Base-by-base conservation (phyloP, 1,140 invertebrate species). In the Ganaspis sp. region DNA sequence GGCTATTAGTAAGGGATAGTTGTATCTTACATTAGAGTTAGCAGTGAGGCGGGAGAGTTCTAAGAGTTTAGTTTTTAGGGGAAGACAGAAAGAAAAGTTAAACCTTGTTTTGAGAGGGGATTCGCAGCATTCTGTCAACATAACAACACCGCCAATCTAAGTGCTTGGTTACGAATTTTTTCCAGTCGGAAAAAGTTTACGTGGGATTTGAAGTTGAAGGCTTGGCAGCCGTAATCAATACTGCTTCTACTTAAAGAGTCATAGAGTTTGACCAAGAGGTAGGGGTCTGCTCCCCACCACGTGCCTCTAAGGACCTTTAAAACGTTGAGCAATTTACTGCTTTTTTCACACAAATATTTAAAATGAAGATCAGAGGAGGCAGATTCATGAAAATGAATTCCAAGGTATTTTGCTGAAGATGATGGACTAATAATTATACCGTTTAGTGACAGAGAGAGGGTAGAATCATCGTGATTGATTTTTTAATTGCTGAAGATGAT, bases 251-350 rank as follows among this genome's bases (percentile, higher is more conserved):
- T 76, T 12, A 82, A 29, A 15, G 74, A 23, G 42, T 69, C 77
- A 69, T 79, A 82, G 3, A 82, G 15, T 11, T 49, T 8, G 11
- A 82, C 54, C 0, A 82, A 38, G 6, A 58, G 54, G 53, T 9
- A 42, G 37, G 77, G 77, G 54, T 81, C 79, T 75, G n/a, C n/a
- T n/a, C n/a, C n/a, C n/a, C n/a, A n/a, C n/a, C n/a, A n/a, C n/a
- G n/a, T n/a, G n/a, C n/a, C 75, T 81, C 82, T 75, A 83, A 0
- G 72, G 78, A 45, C 74, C 49, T 54, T 77, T 76, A 17, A 80
- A 11, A 73, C 72, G 70, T 21, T 76, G 78, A 0, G 81, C n/a
- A n/a, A n/a, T n/a, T n/a, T n/a, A 9, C n/a, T n/a, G n/a, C n/a
- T n/a, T n/a, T n/a, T n/a, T n/a, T n/a, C n/a, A n/a, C n/a, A n/a